Percentiles rank a stretch among this genome's conserved stretches.
These are phyloP conservation scores for Drosophila miranda DNA, from an alignment of 1,140 invertebrate genomes.

Conservation along the genomic window DNA sequence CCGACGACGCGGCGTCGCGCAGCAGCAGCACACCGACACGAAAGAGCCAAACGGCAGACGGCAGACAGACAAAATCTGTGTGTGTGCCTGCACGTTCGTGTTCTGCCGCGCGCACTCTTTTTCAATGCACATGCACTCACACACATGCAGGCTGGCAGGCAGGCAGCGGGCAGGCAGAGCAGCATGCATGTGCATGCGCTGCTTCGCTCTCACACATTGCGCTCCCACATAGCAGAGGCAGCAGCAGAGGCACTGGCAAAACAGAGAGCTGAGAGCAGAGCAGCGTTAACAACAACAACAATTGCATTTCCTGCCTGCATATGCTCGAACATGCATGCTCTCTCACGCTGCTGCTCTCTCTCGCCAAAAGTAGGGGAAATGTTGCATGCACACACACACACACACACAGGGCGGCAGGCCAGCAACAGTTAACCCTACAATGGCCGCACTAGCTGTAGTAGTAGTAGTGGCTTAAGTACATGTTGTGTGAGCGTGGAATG, in stretches of 20 bases:
- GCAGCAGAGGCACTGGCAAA: conserved; percentile 3
- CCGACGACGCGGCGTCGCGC: conserved; percentile 25
- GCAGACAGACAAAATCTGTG: conserved; percentile 65
- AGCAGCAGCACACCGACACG: conserved; percentile 38
- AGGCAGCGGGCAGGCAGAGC: conserved; percentile 23
- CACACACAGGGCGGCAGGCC: not conserved
- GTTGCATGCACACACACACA: conserved; percentile 46
- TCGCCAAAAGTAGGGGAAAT: conserved; percentile 58
- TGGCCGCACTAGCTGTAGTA: not conserved
- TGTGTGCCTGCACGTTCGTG: conserved; percentile 32
- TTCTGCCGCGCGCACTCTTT: conserved; percentile 17
- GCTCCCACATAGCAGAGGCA: conserved; percentile 24
- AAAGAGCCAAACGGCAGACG: conserved; percentile 9
- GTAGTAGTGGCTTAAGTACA: not conserved
- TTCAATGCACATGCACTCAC: conserved; percentile 50
- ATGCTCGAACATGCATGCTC: conserved; percentile 17
- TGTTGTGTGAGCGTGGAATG: conserved; percentile 1
- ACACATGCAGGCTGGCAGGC: conserved; percentile 28
- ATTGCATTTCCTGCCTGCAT: conserved; percentile 54
- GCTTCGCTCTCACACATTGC: conserved; percentile 17
- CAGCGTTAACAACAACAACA: conserved; percentile 1
- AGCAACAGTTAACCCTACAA: conserved; percentile 43
- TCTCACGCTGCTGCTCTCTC: conserved; percentile 22
- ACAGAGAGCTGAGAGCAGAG: not conserved
- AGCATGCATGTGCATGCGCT: conserved; percentile 33